phyloP scores from a whole-genome alignment of 2,888 invertebrate genomes.

The Ophion slaviceki region DNA sequence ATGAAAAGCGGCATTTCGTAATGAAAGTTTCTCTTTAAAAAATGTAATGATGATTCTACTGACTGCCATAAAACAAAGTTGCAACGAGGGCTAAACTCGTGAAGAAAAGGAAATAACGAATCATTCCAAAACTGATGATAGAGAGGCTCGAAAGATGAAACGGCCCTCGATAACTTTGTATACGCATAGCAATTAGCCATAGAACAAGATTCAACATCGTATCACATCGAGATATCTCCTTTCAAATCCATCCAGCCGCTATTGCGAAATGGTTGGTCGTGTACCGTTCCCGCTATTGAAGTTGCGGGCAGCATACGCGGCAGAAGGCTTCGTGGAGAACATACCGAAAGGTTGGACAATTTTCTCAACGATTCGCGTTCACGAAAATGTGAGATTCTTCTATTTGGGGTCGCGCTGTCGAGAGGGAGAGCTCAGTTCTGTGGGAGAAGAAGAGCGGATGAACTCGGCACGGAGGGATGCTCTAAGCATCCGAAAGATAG shows the following conservation, averaged over 20 bases:
- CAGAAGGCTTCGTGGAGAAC: conserved; percentile 22
- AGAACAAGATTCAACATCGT: neutral
- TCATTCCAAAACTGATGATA: neutral
- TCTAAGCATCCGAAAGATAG: conserved; percentile 54
- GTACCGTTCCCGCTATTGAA: neutral
- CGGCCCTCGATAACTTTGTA: neutral
- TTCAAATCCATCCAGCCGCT: neutral
- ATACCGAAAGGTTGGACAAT: conserved; percentile 33
- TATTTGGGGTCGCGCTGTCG: conserved; percentile 33
- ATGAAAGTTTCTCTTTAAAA: too few relatives aligned
- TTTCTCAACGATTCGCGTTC: conserved; percentile 44
- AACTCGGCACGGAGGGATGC: conserved; percentile 12
- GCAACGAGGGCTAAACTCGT: too few relatives aligned
- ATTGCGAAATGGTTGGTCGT: neutral
- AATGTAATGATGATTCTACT: too few relatives aligned
- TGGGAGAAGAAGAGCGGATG: neutral
- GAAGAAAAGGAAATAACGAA: too few relatives aligned
- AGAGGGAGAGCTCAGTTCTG: conserved; percentile 25
- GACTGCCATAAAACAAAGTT: too few relatives aligned
- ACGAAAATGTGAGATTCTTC: conserved; percentile 37
- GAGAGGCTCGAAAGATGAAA: neutral
- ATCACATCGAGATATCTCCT: neutral
- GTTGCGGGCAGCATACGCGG: neutral
- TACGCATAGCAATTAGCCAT: neutral
- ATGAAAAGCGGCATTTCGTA: too few relatives aligned